Conservation (phyloP, 2,888 invertebrate species). For the Lepetodrilus schrolli region DNA sequence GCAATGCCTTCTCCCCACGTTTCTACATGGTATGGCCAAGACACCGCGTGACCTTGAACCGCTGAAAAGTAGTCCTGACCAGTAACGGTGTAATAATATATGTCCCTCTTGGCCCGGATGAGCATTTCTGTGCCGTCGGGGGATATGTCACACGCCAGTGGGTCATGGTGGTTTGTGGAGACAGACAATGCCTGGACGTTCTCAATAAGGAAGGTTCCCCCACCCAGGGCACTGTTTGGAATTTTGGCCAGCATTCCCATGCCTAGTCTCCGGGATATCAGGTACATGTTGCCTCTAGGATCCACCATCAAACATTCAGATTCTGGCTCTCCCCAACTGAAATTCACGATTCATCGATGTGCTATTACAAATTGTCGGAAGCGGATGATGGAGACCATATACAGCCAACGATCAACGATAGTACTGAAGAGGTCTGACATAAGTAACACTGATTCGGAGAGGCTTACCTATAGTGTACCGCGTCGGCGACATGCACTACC, state of each 20-base stretch:
- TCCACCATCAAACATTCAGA: constrained; percentile 49
- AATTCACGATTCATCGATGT: too few species aligned
- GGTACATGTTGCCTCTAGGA: constrained; percentile 43
- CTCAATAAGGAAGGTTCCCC: background rate
- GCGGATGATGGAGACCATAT: too few species aligned
- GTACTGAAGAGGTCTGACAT: too few species aligned
- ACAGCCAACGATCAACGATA: too few species aligned
- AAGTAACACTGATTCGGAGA: too few species aligned
- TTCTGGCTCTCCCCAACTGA: constrained; percentile 48
- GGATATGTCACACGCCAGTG: constrained; percentile 37
- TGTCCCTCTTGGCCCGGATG: constrained; percentile 29
- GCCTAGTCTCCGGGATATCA: constrained; percentile 42
- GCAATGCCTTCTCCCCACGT: constrained; percentile 30
- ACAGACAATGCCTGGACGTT: background rate
- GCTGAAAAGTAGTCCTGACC: constrained; percentile 15
- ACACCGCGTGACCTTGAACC: background rate
- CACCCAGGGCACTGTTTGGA: constrained; percentile 41
- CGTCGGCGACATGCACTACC: background rate
- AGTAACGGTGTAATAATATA: constrained; percentile 22
- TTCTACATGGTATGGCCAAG: background rate
- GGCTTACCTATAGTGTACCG: background rate
- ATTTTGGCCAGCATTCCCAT: constrained; percentile 42
- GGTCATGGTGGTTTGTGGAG: constrained; percentile 7
- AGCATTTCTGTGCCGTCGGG: constrained; percentile 36
- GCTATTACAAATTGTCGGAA: too few species aligned